These are phyloP conservation scores for Sprattus sprattus DNA, from an alignment of 2,113 vertebrate genomes.

Conservation along the genomic window DNA sequence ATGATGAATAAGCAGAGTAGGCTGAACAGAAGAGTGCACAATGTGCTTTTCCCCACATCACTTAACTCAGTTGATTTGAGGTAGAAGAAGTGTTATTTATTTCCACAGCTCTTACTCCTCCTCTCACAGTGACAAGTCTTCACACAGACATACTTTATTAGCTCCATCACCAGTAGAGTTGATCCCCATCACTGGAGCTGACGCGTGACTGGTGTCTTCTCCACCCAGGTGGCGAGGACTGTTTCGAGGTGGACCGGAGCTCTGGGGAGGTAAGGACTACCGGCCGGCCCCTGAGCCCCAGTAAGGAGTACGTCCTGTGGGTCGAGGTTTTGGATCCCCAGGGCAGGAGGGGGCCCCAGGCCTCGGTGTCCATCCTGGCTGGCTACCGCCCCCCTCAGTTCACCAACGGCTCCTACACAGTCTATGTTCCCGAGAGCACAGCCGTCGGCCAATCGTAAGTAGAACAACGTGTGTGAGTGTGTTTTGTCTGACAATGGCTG, in stretches of 20 bases:
- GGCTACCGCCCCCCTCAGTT: constrained; percentile 84
- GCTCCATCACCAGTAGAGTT: neutral
- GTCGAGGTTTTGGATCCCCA: constrained; percentile 74
- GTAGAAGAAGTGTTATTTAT: neutral
- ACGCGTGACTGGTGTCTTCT: neutral
- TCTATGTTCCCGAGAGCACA: constrained; percentile 78
- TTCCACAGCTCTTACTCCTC: neutral
- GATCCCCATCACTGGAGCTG: neutral
- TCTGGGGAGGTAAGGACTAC: constrained; percentile 79
- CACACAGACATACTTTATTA: neutral
- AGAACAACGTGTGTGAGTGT: neutral
- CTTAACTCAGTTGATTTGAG: neutral
- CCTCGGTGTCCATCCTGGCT: constrained; percentile 74
- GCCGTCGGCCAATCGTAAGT: constrained; percentile 78
- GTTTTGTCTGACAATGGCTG: neutral
- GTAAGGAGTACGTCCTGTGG: constrained; percentile 79
- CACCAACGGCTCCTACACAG: constrained; percentile 78
- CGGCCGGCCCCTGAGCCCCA: constrained; percentile 72
- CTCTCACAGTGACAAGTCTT: neutral
- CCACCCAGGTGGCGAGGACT: constrained; percentile 75
- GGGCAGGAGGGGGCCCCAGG: constrained; percentile 67
- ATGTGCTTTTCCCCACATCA: neutral
- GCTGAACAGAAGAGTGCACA: neutral
- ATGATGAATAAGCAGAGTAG: no score
- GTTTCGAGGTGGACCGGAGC: constrained; percentile 77